Conservation (phyloP, 1,140 invertebrate genomes). For the Drosophila bifasciata region DNA sequence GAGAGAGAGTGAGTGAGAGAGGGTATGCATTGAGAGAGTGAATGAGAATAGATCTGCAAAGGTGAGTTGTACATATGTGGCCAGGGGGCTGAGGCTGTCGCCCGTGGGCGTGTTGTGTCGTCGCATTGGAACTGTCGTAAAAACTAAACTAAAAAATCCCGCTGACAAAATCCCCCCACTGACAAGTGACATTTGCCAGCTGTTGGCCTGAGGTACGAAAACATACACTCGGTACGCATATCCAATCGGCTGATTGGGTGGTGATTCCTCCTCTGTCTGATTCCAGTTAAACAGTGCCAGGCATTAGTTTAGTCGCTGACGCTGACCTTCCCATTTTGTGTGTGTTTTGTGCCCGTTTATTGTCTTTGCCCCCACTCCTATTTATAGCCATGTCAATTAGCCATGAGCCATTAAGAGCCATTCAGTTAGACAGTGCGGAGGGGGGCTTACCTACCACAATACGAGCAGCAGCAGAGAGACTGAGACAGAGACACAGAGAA, state of each 20-base stretch:
- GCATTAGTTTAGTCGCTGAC: slow-evolving; percentile 26
- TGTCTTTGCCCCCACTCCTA: slow-evolving; percentile 35
- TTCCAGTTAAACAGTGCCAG: slow-evolving; percentile 7
- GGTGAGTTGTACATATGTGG: slow-evolving; percentile 63
- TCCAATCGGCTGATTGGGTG: too few relatives aligned
- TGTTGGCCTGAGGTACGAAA: too few relatives aligned
- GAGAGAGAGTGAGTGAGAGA: too few relatives aligned
- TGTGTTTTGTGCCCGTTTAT: slow-evolving; percentile 27
- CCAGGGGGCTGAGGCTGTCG: too few relatives aligned
- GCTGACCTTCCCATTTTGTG: slow-evolving; percentile 53
- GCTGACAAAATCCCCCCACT: slow-evolving; percentile 33
- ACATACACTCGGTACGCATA: too few relatives aligned
- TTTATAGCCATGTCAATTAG: slow-evolving; percentile 73
- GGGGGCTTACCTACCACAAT: slow-evolving; percentile 42
- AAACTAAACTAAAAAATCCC: too few relatives aligned
- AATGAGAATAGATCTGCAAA: slow-evolving; percentile 58
- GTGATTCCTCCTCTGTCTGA: too few relatives aligned
- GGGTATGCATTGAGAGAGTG: too few relatives aligned
- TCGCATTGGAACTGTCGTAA: slow-evolving; percentile 74
- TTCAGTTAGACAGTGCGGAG: slow-evolving; percentile 2
- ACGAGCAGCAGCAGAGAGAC: slow-evolving; percentile 10
- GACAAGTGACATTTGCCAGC: slow-evolving; percentile 77
- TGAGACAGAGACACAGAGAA: slow-evolving; percentile 1
- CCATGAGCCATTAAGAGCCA: slow-evolving; percentile 63
- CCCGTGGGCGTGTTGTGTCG: slow-evolving; percentile 59